These are phyloP conservation scores for Toxonevra muliebris DNA, from an alignment of 2,888 invertebrate species.

Conservation along the genomic window DNA sequence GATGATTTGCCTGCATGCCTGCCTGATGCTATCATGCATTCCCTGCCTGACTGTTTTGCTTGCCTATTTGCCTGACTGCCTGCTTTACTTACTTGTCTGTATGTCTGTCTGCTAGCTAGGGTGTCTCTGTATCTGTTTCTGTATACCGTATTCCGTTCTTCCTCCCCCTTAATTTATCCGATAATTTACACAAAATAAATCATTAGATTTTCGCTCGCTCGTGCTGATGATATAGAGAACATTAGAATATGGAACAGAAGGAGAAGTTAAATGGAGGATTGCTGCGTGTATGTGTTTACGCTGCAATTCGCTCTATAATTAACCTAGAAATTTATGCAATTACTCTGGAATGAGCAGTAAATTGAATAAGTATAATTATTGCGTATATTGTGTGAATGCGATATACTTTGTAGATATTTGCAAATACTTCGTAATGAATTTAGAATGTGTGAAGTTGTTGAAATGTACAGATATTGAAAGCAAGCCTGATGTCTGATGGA, in stretches of 20 bases:
- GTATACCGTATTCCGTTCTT: not conserved
- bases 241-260: no score
- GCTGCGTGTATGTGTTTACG: not conserved
- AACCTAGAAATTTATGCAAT: slow-evolving; percentile 35
- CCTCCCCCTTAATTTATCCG: slow-evolving; percentile 27
- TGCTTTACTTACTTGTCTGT: not conserved
- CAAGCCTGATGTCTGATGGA: no score
- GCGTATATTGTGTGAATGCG: no score
- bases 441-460: no score
- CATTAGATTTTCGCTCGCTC: slow-evolving; percentile 37
- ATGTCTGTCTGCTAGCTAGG: not conserved
- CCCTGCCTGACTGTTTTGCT: no score
- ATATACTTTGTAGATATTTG: no score
- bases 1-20: no score
- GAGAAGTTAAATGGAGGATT: no score
- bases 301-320: slow-evolving; percentile 17
- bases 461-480: no score
- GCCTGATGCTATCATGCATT: no score
- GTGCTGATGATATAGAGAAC: no score
- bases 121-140: not conserved
- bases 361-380: slow-evolving; percentile 29
- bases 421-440: no score
- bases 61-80: not conserved
- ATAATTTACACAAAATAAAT: slow-evolving; percentile 46
- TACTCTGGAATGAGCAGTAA: slow-evolving; percentile 15